phyloP scores from a whole-genome alignment of 2,797 vertebrate genomes.

The Thalassophryne amazonica region DNA sequence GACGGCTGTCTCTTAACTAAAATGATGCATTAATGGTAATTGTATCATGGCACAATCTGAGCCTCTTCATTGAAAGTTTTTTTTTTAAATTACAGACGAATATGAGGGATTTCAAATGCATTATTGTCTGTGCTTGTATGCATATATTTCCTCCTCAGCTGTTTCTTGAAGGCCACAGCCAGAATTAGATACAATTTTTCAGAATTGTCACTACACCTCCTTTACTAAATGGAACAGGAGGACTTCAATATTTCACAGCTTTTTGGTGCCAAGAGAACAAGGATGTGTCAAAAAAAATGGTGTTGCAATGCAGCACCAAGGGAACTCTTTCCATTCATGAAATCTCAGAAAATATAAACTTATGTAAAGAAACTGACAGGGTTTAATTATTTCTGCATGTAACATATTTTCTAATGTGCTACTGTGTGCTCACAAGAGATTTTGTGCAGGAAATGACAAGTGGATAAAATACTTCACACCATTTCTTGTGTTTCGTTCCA shows the following conservation, averaged over 20 bases:
- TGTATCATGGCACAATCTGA: constrained; percentile 28
- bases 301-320: constrained; percentile 4
- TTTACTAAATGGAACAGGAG: constrained; percentile 11
- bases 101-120: constrained; percentile 3
- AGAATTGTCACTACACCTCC: constrained; percentile 13
- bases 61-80: constrained; percentile 3
- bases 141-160: too few relatives aligned
- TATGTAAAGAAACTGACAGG: constrained; percentile 16
- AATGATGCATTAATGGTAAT: constrained; percentile 31
- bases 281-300: constrained; percentile 2
- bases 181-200: constrained; percentile 15
- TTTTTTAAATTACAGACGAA: constrained; percentile 1
- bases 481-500: constrained; percentile 4
- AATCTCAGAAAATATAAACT: constrained; percentile 22
- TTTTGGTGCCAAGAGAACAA: constrained; percentile 4
- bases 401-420: constrained; percentile 38
- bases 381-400: constrained; percentile 49
- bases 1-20: constrained; percentile 50
- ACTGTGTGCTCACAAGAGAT: constrained; percentile 24
- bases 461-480: constrained; percentile 13
- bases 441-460: not conserved
- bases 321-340: constrained; percentile 26
- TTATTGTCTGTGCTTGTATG: constrained; percentile 6
- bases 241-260: constrained; percentile 20
- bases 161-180: too few relatives aligned